Base-by-base conservation (phyloP, 1,140 invertebrate species). In the Zeugodacus cucurbitae region DNA sequence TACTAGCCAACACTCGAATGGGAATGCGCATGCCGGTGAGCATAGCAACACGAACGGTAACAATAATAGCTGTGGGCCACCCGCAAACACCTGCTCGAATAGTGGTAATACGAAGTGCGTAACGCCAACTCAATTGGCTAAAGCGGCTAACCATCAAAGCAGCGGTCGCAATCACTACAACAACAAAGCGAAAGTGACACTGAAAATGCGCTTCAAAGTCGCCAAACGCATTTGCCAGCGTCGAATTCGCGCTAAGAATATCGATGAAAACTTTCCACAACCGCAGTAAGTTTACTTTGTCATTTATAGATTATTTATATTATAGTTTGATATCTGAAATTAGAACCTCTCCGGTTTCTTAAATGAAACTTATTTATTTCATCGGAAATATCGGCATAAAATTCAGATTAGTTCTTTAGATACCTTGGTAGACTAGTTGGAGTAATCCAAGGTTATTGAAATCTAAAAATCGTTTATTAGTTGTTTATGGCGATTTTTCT, bases 191-290 rank as follows among this genome's bases (percentile, higher is more conserved):
- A 62, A 87, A 37, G 44, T 90, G 58, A 89, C 89, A 87, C 89
- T 91, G 82, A 91, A 90, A 88, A 91, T 91, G 90, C 90, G 90
- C 85, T 87, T 91, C 87, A 91, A 91, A 89, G 90, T 91, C 78
- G 87, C 88, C 89, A 91, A 91, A 86, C 90, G 90, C 74, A 88
- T 91, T 88, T 90, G 90, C 89, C 86, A 88, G 48, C 90, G 89
- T 20, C 89, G 89, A 29, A 89, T 90, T 70, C 87, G 86, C 44
- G 74, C 89, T 26, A 90, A 90, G 44, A 89, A 44, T 29, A 29
- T 48, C 41, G 74, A 90, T 88, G 90, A 91, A 85, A 89, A 82
- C 57, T 90, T 89, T 87, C 90, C 90, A 88, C 89, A 90, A 88
- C 90, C 90, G 88, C 90, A 90, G 90, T 91, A 90, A 91, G 90